Base-by-base conservation (phyloP, 2,888 invertebrate species). In the Chymomyza caudatula region DNA sequence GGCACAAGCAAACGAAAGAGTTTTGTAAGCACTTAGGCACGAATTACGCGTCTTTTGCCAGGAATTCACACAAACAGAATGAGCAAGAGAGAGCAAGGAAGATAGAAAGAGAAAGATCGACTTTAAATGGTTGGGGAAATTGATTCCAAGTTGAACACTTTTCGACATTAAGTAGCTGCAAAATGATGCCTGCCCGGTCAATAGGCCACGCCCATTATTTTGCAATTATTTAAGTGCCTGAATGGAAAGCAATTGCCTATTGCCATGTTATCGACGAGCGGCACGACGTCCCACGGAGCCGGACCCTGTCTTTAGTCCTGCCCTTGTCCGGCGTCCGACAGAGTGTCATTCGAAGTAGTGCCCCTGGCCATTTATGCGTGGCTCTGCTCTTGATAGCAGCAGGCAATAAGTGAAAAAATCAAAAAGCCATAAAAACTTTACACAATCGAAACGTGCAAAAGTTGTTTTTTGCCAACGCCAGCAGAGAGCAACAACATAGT, bases 351-450 rank as follows among this genome's bases (percentile, higher is more conserved):
- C 11, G 29, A 37, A 37, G 29, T 37, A 37, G 29, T 37, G 29
- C 29, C 29, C 11, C 11, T 37, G 29, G 58, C 25, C 22, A 51
- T 53, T 53, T 53, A 29, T 60, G 60, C 42, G 62, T 62, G 25
- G 20, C 13, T 17, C 51, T 37, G 20, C 13, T 17, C 37, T 37
- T 25, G 54, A 22, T 17, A 19, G 47, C 11, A 25, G 23, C 19
- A 13, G 54, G 58, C 67, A 87, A 87, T 87, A 86, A 86, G 83
- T 83, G 85, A 84, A 87, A 86, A 87, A 86, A 86, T 86, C 86
- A 87, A 87, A 86, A 86, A 79, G 86, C 87, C 84, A 87, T 87
- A 87, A 86, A 86, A 86, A 87, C 86, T 85, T 87, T 86, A 84
- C 87, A 87, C 87, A 86, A 87, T 86, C 86, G 86, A 78, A 85